Percentiles rank a stretch among this genome's conserved stretches.
These are phyloP conservation scores for Pristionchus pacificus DNA, from an alignment of 1,140 invertebrate genomes.

Conservation along the genomic window DNA sequence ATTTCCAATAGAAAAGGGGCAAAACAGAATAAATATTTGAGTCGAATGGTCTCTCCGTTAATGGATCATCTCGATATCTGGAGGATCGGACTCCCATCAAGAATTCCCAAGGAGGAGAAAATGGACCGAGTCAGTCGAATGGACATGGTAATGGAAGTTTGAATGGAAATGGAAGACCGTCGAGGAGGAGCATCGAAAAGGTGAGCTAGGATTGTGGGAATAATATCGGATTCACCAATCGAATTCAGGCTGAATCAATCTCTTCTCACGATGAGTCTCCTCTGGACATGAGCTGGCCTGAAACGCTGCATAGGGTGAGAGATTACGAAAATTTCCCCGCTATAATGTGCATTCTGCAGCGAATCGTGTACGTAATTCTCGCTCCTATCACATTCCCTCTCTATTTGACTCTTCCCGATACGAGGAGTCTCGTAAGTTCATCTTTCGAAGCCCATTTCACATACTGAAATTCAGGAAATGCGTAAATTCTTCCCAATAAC, in stretches of 20 bases:
- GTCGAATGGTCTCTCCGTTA: too few relatives aligned
- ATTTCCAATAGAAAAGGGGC: too few relatives aligned
- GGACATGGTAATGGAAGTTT: too few relatives aligned
- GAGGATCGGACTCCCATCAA: too few relatives aligned
- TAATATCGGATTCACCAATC: neutral
- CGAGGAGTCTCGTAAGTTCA: conserved; percentile 19
- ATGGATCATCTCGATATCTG: too few relatives aligned
- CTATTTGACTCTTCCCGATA: conserved; percentile 90
- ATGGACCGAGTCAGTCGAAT: too few relatives aligned
- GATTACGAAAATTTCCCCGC: neutral
- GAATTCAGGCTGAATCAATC: conserved; percentile 5
- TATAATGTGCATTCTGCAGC: neutral
- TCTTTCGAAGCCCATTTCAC: neutral
- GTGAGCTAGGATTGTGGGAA: neutral
- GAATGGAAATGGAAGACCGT: too few relatives aligned
- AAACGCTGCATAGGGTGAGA: conserved; percentile 65
- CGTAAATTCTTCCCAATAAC: conserved; percentile 82
- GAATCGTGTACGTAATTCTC: conserved; percentile 80
- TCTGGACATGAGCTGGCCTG: conserved; percentile 65
- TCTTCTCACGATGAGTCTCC: conserved; percentile 58
- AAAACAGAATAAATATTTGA: too few relatives aligned
- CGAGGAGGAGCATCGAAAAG: too few relatives aligned
- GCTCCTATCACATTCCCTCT: conserved; percentile 89
- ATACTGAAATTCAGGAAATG: conserved; percentile 4
- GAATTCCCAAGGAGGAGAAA: too few relatives aligned